phyloP scores from a whole-genome alignment of 2,797 vertebrate genomes.

The Lindbergichthys nudifrons region DNA sequence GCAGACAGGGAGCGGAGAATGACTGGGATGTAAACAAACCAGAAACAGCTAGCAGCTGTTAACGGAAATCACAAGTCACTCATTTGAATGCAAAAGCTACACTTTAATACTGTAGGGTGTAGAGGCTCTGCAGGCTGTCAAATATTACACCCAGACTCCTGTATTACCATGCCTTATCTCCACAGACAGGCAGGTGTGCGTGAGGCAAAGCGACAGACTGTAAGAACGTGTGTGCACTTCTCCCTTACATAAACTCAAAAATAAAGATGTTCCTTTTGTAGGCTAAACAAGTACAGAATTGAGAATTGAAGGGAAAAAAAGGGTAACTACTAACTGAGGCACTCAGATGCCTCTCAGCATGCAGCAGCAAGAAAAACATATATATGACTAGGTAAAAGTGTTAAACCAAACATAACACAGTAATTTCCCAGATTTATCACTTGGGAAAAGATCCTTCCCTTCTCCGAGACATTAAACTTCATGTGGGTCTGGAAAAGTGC shows the following conservation, averaged over 20 bases:
- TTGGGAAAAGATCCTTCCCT: background rate
- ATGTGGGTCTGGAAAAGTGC: background rate
- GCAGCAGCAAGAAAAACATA: background rate
- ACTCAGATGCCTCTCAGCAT: background rate
- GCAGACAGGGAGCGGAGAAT: background rate
- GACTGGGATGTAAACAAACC: constrained; percentile 28
- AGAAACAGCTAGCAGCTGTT: constrained; percentile 31
- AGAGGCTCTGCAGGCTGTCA: constrained; percentile 26
- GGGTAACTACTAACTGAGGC: background rate
- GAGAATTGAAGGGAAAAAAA: background rate
- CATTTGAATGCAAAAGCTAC: constrained; percentile 39
- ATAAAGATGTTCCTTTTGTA: background rate
- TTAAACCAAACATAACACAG: too few relatives aligned
- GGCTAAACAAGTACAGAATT: background rate
- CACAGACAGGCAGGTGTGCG: constrained; percentile 25
- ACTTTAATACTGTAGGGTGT: constrained; percentile 39
- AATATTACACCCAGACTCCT: constrained; percentile 24
- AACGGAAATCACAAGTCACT: constrained; percentile 42
- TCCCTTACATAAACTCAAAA: background rate
- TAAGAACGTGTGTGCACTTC: too few relatives aligned
- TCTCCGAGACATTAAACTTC: background rate
- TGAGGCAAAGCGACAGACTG: too few relatives aligned
- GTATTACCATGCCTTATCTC: constrained; percentile 40
- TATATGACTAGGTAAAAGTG: background rate
- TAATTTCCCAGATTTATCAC: too few relatives aligned